phyloP scores from a whole-genome alignment of 2,888 invertebrate genomes.

The Lepidochitona cinerea region DNA sequence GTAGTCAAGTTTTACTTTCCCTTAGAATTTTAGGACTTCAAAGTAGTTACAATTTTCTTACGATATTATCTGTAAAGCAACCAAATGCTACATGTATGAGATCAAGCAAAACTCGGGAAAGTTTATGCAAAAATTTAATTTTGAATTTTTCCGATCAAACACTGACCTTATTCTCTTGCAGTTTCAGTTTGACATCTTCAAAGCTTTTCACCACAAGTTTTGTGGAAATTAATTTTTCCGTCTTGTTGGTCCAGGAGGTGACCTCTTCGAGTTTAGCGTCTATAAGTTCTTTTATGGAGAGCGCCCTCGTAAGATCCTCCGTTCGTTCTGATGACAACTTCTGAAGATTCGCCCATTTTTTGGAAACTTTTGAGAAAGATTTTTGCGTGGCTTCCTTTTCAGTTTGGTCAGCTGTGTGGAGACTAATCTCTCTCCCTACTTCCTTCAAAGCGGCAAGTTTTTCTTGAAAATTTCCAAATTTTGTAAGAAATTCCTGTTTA shows the following conservation, averaged over 20 bases:
- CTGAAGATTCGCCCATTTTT: slow-evolving; percentile 54
- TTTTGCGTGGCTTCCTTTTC: slow-evolving; percentile 57
- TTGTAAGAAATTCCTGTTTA: slow-evolving; percentile 49
- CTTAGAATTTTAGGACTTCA: too few relatives aligned
- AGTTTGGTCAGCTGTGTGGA: slow-evolving; percentile 44
- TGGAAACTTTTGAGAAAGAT: slow-evolving; percentile 49
- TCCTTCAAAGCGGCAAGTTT: slow-evolving; percentile 48
- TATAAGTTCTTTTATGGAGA: slow-evolving; percentile 45
- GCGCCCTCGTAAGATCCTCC: slow-evolving; percentile 52
- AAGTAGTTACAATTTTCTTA: too few relatives aligned
- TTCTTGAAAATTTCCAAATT: slow-evolving; percentile 53
- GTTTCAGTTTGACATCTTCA: slow-evolving; percentile 36
- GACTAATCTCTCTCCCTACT: slow-evolving; percentile 54
- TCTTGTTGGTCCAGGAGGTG: slow-evolving; percentile 44
- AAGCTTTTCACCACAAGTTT: slow-evolving; percentile 48
- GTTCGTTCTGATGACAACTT: slow-evolving; percentile 44
- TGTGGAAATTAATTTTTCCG: slow-evolving; percentile 37
- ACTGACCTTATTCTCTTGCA: slow-evolving; percentile 2
- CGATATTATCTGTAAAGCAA: too few relatives aligned
- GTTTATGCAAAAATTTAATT: neutral
- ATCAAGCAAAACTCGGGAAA: too few relatives aligned
- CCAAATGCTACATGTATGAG: too few relatives aligned
- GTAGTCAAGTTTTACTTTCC: too few relatives aligned
- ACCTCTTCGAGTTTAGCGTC: slow-evolving; percentile 46
- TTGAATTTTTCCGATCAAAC: neutral